Evolutionary conservation across 2,888 invertebrate genomes (phyloP), one percentile per base, ranked within the genome.

Genomic region (Melinaea menophilus): DNA sequence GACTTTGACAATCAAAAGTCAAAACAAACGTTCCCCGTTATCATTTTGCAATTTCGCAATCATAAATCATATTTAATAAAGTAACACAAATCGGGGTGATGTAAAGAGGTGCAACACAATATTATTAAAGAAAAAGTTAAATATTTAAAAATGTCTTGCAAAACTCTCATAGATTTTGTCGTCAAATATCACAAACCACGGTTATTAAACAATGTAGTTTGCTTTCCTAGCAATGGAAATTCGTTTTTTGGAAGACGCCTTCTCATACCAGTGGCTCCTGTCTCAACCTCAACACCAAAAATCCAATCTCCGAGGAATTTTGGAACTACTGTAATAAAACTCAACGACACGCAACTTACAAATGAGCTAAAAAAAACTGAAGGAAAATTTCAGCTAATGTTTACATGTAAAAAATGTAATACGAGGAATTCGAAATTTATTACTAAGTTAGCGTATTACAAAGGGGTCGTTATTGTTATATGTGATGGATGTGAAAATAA

Each of bases 391-490:
- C 93, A 94, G 72, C 81, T 98, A 7, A 88, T 92, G 71, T 99
- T 95, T 79, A 98, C 97, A 0, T 99, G 99, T 79, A 98, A 97
- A 89, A 95, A 95, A 67, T 99, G 99, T 79, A 86, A 92, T 47
- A 93, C 94, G 0, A 92, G 95, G 68, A 97, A 95, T 78, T 87
- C 92, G 1, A 95, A 97, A 81, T 91, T 92, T 11, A 97, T 99
- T 68, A 95, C 98, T 0, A 97, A 97, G 86, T 77, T 93, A 22
- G 95, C 97, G 0, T 98, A 99, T 78, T 91, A 94, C 61, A 94
- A 95, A 78, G 98, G 99, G 12, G 95, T 99, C 11, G 97, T 99
- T 0, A 96, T 99, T 70, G 96, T 98, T 0, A 94, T 93, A 61
- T 99, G 99, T 82, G 93, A 94, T 61, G 95, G 95, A 0, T 99